Conservation (phyloP, 2,888 invertebrate species). For the Sarcophaga subvicina region DNA sequence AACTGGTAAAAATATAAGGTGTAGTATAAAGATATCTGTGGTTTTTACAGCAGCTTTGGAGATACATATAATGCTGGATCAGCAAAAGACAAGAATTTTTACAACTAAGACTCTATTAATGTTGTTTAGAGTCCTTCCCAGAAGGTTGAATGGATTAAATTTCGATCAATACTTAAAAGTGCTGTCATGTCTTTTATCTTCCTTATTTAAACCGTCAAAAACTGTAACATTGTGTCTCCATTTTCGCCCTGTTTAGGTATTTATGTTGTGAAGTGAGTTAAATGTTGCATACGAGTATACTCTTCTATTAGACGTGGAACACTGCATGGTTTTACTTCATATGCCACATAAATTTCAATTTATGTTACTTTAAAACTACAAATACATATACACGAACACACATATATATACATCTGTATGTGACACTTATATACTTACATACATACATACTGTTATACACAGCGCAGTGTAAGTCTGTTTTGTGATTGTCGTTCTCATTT, state of each 20-base stretch:
- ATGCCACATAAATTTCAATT: slow-evolving; percentile 67
- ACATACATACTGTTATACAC: no score
- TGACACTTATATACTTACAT: not conserved
- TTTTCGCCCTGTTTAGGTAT: not conserved
- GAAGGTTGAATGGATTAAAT: no score
- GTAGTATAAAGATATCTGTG: no score
- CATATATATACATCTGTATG: not conserved
- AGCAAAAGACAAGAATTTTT: no score
- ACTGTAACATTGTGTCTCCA: not conserved
- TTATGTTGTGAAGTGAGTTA: not conserved
- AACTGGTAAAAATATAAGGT: no score
- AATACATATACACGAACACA: slow-evolving; percentile 11
- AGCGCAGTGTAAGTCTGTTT: no score
- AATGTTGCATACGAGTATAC: slow-evolving; percentile 9
- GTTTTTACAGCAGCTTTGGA: no score
- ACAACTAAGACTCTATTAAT: no score
- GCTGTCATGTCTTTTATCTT: not conserved
- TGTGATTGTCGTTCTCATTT: slow-evolving; percentile 17
- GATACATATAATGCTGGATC: no score
- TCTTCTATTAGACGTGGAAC: not conserved
- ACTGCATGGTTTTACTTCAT: slow-evolving; percentile 43
- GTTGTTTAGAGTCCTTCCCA: no score
- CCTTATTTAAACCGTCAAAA: not conserved
- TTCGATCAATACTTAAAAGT: no score
- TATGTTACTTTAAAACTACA: slow-evolving; percentile 45